Evolutionary conservation across 2,113 vertebrate species (phyloP).

Genomic region (Lampris incognitus): DNA sequence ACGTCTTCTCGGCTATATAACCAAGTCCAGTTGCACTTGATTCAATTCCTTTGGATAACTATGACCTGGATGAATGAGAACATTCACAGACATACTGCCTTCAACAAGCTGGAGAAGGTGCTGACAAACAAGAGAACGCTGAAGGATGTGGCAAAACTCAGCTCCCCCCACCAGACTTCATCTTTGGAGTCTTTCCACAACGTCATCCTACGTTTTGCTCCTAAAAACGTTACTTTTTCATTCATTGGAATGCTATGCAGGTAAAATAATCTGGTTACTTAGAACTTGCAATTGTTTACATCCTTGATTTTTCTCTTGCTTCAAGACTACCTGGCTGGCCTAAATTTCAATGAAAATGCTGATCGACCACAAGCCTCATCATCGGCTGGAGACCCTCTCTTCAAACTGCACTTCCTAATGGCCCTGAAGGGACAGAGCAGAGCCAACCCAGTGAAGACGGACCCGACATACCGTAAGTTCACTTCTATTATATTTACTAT

Average conservation of each 20-base stretch:
- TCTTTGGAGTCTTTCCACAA: too few species aligned
- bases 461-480: background rate
- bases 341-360: slow-evolving; percentile 13
- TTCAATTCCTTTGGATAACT: too few species aligned
- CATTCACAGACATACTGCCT: too few species aligned
- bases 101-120: too few species aligned
- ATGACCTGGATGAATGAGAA: too few species aligned
- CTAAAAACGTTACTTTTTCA: background rate
- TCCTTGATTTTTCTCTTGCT: background rate
- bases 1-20: too few species aligned
- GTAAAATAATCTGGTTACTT: background rate
- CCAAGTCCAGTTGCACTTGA: too few species aligned
- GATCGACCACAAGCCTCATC: background rate
- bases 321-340: background rate
- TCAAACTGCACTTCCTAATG: slow-evolving; percentile 7
- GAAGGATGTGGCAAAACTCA: too few species aligned
- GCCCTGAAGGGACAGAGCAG: background rate
- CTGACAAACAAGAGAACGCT: too few species aligned
- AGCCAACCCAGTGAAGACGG: background rate
- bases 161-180: too few species aligned
- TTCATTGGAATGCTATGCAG: slow-evolving; percentile 21
- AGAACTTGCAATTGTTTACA: background rate
- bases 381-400: background rate
- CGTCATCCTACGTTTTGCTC: background rate
- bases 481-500: too few species aligned